Evolutionary conservation across 2,113 vertebrate species (phyloP).

Genomic region (Melanostigma gelatinosum): DNA sequence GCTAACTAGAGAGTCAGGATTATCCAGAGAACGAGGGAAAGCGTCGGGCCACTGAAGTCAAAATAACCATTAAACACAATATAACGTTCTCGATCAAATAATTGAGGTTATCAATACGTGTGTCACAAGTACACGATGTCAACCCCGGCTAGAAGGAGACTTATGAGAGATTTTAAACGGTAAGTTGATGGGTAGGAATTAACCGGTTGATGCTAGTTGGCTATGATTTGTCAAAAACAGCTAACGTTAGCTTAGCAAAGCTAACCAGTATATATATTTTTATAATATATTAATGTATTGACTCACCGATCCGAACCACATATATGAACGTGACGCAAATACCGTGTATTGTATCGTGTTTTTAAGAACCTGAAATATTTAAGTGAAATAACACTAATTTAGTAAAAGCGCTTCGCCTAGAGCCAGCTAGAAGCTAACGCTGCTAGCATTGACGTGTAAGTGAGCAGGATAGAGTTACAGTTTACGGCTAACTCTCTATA

Average conservation of each 20-base stretch:
- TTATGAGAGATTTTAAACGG: constrained; percentile 98
- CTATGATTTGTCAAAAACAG: constrained; percentile 58
- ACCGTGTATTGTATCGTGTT: rapidly evolving
- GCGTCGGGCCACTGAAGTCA: not conserved
- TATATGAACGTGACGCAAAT: rapidly evolving
- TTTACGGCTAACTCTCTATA: not conserved
- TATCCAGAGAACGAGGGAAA: constrained; percentile 30
- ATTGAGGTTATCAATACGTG: not conserved
- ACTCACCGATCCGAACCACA: rapidly evolving
- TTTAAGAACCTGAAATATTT: not conserved
- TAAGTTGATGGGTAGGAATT: constrained; percentile 69
- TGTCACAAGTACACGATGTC: constrained; percentile 83
- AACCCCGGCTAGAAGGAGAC: constrained; percentile 93
- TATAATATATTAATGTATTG: not conserved
- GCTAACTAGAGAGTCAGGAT: constrained; percentile 38
- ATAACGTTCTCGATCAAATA: constrained; percentile 5
- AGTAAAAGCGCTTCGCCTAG: not conserved
- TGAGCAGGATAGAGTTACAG: not conserved
- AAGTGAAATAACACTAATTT: not conserved
- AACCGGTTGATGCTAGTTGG: constrained; percentile 18
- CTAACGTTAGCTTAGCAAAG: constrained; percentile 50
- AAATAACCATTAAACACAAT: constrained; percentile 15
- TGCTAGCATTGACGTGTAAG: not conserved
- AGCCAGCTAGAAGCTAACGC: constrained; percentile 7
- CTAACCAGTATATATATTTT: not conserved